A percentile compares a stretch with the other conserved stretches of the same genome.
These are phyloP conservation scores for Pseudomyrmex flavicornis DNA, from an alignment of 1,140 invertebrate species.

Conservation along the genomic window DNA sequence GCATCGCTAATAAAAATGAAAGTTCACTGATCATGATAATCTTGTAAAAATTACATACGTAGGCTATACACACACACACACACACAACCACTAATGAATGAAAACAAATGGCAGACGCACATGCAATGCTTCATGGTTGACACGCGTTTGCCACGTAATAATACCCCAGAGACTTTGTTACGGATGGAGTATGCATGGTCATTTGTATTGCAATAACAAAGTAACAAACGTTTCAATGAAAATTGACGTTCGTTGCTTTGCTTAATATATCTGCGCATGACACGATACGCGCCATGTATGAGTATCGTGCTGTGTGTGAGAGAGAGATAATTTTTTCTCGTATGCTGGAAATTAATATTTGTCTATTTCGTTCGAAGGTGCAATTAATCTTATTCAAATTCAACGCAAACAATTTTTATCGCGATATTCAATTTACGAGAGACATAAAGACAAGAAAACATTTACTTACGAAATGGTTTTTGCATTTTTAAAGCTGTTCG, in stretches of 20 bases:
- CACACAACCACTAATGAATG: slow-evolving; percentile 65
- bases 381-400: slow-evolving; percentile 26
- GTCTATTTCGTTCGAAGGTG: not conserved
- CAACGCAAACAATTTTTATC: not conserved
- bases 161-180: slow-evolving; percentile 64
- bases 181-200: slow-evolving; percentile 21
- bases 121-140: slow-evolving; percentile 64
- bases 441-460: not conserved
- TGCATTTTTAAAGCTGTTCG: not conserved
- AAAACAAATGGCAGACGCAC: slow-evolving; percentile 65
- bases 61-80: too few species aligned
- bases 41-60: slow-evolving; percentile 16
- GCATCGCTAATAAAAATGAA: too few species aligned
- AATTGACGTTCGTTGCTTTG: slow-evolving; percentile 32
- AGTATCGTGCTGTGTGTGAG: not conserved
- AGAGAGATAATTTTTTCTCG: slow-evolving; percentile 18
- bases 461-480: not conserved
- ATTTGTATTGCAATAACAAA: slow-evolving; percentile 64
- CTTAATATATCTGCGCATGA: slow-evolving; percentile 45
- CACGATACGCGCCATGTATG: not conserved
- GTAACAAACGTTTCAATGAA: slow-evolving; percentile 64
- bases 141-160: slow-evolving; percentile 63
- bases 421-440: not conserved
- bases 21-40: not conserved
- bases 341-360: not conserved